phyloP scores from a whole-genome alignment of 2,113 vertebrate genomes.

The Struthio camelus region DNA sequence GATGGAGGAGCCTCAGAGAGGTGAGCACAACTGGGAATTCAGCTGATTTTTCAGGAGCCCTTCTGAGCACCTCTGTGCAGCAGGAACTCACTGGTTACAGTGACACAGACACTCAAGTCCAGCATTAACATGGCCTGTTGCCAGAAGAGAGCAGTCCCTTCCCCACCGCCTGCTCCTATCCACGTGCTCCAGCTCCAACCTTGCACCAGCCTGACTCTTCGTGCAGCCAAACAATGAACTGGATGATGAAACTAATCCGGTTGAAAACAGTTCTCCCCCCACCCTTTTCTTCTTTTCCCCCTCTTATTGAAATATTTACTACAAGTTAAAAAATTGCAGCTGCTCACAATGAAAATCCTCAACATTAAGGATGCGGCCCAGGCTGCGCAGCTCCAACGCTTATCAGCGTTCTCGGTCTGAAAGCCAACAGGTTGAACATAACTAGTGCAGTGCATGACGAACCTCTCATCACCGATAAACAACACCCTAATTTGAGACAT shows the following conservation, averaged over 20 bases:
- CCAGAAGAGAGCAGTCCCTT: background rate
- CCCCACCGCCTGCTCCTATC: background rate
- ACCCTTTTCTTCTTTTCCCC: background rate
- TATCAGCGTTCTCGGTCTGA: background rate
- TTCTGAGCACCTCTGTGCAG: background rate
- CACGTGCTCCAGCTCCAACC: background rate
- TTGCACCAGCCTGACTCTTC: background rate
- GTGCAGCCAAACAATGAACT: background rate
- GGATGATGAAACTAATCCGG: background rate
- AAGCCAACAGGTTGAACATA: background rate
- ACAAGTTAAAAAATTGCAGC: background rate
- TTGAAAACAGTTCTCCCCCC: accelerated
- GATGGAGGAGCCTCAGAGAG: background rate
- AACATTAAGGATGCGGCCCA: background rate
- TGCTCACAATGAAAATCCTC: accelerated
- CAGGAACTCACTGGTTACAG: background rate
- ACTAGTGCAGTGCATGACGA: background rate
- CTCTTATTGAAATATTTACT: background rate
- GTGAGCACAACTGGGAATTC: background rate
- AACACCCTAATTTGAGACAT: background rate
- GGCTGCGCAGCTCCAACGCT: background rate
- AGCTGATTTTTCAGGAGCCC: background rate
- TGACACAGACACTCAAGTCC: background rate
- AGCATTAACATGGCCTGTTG: accelerated
- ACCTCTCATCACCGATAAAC: background rate